Evolutionary conservation across 2,113 vertebrate species (phyloP).

Genomic region (Pseudonaja textilis): DNA sequence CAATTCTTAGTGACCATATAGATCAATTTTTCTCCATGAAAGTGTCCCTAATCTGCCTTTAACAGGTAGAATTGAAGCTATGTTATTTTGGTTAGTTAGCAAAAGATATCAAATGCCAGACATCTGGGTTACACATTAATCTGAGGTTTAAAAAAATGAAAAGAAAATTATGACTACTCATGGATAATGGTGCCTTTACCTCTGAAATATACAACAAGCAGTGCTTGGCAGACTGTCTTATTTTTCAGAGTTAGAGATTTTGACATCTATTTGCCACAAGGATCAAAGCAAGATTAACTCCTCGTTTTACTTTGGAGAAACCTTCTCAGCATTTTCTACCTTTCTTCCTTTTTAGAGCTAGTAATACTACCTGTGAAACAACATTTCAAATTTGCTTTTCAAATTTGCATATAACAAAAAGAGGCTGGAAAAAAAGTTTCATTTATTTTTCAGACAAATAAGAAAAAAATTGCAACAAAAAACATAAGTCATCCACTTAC

Average conservation of each 20-base stretch:
- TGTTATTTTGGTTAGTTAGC: neutral
- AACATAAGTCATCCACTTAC: neutral
- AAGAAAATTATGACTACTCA: neutral
- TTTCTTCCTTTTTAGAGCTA: neutral
- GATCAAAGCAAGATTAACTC: neutral
- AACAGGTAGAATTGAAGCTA: neutral
- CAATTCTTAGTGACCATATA: neutral
- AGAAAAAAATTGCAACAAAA: neutral
- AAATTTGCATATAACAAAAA: neutral
- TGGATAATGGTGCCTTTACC: neutral
- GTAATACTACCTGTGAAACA: neutral
- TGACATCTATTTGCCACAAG: neutral
- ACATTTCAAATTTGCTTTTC: neutral
- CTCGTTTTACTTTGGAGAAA: neutral
- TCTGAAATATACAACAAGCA: neutral
- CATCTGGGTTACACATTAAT: neutral
- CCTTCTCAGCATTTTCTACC: neutral
- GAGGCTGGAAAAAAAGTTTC: neutral
- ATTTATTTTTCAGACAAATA: neutral
- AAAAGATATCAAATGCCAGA: neutral
- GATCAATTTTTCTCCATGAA: neutral
- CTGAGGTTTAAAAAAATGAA: neutral
- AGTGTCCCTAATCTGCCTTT: neutral
- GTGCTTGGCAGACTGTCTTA: neutral
- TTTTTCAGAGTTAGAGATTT: neutral